Evolutionary conservation across 64 coral and sea anemone species (phyloP).

Genomic region (Catalaphyllia jardinei): DNA sequence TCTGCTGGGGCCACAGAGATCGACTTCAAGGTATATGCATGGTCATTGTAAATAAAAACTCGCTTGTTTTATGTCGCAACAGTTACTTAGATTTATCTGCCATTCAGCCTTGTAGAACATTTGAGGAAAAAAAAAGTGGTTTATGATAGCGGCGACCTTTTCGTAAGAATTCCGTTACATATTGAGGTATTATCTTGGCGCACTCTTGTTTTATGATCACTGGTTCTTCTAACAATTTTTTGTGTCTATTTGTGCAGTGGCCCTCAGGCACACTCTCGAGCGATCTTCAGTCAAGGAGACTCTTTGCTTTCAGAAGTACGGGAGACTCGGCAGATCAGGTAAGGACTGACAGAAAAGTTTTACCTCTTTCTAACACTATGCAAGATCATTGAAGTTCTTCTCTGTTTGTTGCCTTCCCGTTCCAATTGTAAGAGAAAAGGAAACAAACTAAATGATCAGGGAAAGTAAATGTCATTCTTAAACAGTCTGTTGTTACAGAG

Average conservation of each 20-base stretch:
- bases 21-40: slow-evolving; percentile 64
- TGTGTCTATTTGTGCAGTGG: slow-evolving; percentile 53
- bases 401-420: too few relatives aligned
- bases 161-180: not conserved
- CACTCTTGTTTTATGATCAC: not conserved
- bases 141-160: too few relatives aligned
- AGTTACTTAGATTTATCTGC: not conserved
- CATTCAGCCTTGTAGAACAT: not conserved
- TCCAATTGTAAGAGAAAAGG: too few relatives aligned
- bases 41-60: not conserved
- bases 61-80: not conserved
- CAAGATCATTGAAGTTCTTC: too few relatives aligned
- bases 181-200: too few relatives aligned
- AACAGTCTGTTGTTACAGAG: too few relatives aligned
- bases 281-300: slow-evolving; percentile 63
- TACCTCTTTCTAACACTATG: too few relatives aligned
- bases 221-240: not conserved
- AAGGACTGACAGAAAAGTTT: not conserved
- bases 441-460: too few relatives aligned
- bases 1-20: slow-evolving; percentile 68
- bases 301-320: slow-evolving; percentile 75
- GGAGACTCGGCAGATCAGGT: slow-evolving; percentile 89
- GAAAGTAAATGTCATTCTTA: too few relatives aligned
- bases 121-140: not conserved
- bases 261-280: slow-evolving; percentile 55